Conservation (phyloP, 2,888 invertebrate genomes). For the Troides aeacus region DNA sequence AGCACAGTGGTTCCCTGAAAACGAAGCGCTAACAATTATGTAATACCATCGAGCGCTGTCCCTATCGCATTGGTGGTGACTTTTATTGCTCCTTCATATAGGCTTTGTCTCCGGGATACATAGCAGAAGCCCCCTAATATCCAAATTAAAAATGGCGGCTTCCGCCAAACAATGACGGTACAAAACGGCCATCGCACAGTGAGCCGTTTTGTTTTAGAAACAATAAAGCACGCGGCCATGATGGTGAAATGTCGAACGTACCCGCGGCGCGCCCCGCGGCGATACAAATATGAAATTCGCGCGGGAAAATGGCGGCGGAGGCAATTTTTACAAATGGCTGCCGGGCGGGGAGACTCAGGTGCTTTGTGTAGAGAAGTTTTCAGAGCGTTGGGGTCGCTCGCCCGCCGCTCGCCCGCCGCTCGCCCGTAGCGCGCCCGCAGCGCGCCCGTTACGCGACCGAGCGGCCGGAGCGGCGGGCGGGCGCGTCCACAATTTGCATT, state of each 20-base stretch:
- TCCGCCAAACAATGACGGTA: constrained; percentile 60
- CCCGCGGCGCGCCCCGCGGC: constrained; percentile 68
- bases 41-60: not conserved
- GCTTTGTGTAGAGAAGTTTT: constrained; percentile 52
- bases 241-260: constrained; percentile 67
- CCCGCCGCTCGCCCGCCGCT: not conserved
- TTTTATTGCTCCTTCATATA: constrained; percentile 19
- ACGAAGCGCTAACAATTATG: constrained; percentile 23
- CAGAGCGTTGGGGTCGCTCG: constrained; percentile 36
- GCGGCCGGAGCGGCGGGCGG: too few species aligned
- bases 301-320: constrained; percentile 76
- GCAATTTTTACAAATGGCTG: constrained; percentile 79
- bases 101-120: constrained; percentile 35
- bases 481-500: constrained; percentile 64
- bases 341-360: constrained; percentile 62
- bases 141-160: constrained; percentile 69
- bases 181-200: constrained; percentile 60
- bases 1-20: constrained; percentile 2
- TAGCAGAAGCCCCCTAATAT: constrained; percentile 63
- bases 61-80: constrained; percentile 9
- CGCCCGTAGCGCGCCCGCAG: constrained; percentile 7
- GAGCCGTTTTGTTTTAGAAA: constrained; percentile 70
- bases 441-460: constrained; percentile 42
- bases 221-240: constrained; percentile 69
- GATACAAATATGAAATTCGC: constrained; percentile 77